These are phyloP conservation scores for Cantharis lateralis DNA, from an alignment of 2,888 invertebrate genomes.

Conservation along the genomic window DNA sequence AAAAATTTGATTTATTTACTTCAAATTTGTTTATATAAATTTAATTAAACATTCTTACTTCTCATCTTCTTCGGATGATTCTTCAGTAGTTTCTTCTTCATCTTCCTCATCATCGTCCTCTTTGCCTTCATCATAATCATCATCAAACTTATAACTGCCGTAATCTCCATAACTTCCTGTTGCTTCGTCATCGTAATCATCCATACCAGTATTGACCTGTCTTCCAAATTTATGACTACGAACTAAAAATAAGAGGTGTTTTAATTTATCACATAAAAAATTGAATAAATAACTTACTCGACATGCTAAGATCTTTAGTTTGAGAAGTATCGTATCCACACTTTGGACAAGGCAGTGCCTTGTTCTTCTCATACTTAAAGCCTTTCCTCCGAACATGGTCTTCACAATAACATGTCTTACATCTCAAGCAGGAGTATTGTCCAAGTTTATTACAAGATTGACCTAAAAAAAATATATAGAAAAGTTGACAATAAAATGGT, in stretches of 20 bases:
- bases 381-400: slow-evolving; percentile 93
- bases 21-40: slow-evolving; percentile 11
- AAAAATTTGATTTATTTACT: neutral
- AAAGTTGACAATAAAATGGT: neutral
- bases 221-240: slow-evolving; percentile 88
- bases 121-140: slow-evolving; percentile 59
- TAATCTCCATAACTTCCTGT: slow-evolving; percentile 53
- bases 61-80: slow-evolving; percentile 51
- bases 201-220: slow-evolving; percentile 68
- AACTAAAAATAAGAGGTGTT: slow-evolving; percentile 60
- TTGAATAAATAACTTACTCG: slow-evolving; percentile 66
- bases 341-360: slow-evolving; percentile 89
- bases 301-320: slow-evolving; percentile 95
- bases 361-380: slow-evolving; percentile 84
- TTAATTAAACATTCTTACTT: slow-evolving; percentile 29
- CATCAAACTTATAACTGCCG: slow-evolving; percentile 55
- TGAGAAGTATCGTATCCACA: slow-evolving; percentile 91
- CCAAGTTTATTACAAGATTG: slow-evolving; percentile 94
- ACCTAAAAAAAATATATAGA: slow-evolving; percentile 60
- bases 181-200: slow-evolving; percentile 69
- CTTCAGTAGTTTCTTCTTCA: slow-evolving; percentile 47
- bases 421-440: slow-evolving; percentile 92
- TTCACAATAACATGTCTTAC: slow-evolving; percentile 96
- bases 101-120: slow-evolving; percentile 52
- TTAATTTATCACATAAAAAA: neutral